Evolutionary conservation across 2,888 invertebrate genomes (phyloP), one percentile per base, ranked within the genome.

Genomic region (Agrotis clavis): DNA sequence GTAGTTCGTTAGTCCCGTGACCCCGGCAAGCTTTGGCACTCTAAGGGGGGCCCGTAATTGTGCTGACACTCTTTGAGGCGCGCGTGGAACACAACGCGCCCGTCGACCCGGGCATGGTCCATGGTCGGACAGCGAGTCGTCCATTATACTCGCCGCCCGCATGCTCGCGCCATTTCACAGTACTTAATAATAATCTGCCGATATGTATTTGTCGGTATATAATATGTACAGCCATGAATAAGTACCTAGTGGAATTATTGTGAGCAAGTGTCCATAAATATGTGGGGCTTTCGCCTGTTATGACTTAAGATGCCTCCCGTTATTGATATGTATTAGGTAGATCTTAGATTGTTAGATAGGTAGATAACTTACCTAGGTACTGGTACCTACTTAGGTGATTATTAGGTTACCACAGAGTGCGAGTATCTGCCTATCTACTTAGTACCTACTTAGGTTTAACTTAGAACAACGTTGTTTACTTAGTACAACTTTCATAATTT

Each of bases 201-300:
- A 50, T 41, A 69, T 30, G 71, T n/a, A 70, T 70, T 70, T 54
- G 47, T 14, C 9, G 18, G 5, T 67, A 30, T 25, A 21, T 6
- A 62, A 62, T 53, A 61, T 48, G 16, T 14, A 30, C 14, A 64
- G 19, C n/a, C 45, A 45, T 66, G 45, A 76, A 67, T 57, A n/a
- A n/a, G n/a, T n/a, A n/a, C n/a, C n/a, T n/a, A 57, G 18, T 57
- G 30, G 30, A 67, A 51, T 51, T 57, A 76, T 67, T 67, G 51
- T 72, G 48, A 50, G 30, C 50, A 45, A n/a, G 13, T 57, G 45
- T 30, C 41, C n/a, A 13, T 66, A 67, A 51, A 67, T n/a, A 19
- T 57, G 13, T 50, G 2, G 2, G 30, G 19, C 30, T 21, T 16
- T 13, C 56, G 3, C 13, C 30, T 47, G 21, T 57, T 66, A 57